Conservation (phyloP, 2,113 vertebrate species). For the Microcebus jonahi region DNA sequence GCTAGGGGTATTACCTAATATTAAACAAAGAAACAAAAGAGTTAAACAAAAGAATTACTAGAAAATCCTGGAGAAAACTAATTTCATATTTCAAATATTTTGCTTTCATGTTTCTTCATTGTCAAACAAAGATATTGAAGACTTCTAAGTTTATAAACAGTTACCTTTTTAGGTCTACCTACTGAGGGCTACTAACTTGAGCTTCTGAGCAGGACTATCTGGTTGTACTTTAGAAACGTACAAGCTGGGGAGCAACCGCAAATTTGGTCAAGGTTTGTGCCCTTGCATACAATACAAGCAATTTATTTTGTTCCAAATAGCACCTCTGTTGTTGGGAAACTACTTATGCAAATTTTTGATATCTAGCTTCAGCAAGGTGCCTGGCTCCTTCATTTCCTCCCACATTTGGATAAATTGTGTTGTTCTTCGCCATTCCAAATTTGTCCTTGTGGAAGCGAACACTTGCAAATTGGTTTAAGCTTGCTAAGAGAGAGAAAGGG, state of each 20-base stretch:
- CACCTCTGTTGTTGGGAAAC: constrained; percentile 77
- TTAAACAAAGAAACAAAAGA: neutral
- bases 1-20: neutral
- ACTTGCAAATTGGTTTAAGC: constrained; percentile 74
- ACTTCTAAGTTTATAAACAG: neutral
- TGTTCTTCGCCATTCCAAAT: constrained; percentile 73
- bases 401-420: constrained; percentile 72
- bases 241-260: neutral
- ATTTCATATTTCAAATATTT: neutral
- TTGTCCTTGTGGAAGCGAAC: constrained; percentile 71
- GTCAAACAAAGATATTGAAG: neutral
- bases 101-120: constrained; percentile 23
- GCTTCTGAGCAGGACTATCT: constrained; percentile 21
- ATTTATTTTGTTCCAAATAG: constrained; percentile 81
- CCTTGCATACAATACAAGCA: constrained; percentile 76
- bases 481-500: constrained; percentile 44
- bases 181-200: neutral
- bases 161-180: neutral
- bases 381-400: constrained; percentile 75
- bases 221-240: neutral
- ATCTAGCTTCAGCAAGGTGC: constrained; percentile 78
- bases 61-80: neutral
- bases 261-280: constrained; percentile 67
- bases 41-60: neutral
- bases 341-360: constrained; percentile 82